Evolutionary conservation across 2,113 vertebrate genomes (phyloP).

Genomic region (Malurus alboscapulatus): DNA sequence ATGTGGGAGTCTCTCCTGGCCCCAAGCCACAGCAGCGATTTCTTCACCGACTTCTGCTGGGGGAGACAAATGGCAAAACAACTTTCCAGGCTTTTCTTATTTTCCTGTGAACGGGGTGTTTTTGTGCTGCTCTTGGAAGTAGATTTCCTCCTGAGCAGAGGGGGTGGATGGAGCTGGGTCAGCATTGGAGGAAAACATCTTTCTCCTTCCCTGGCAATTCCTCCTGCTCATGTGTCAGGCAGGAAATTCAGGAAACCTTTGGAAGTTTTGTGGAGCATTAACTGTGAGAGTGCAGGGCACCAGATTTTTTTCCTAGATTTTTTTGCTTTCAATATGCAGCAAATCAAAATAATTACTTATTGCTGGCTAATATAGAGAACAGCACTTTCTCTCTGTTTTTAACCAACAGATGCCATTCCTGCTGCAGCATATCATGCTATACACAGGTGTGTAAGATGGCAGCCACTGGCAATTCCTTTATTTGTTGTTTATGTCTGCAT

Average conservation of each 20-base stretch:
- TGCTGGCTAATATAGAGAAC: not conserved
- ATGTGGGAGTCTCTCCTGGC: not conserved
- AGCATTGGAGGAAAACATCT: not conserved
- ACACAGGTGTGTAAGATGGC: not conserved
- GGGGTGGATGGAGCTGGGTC: not conserved
- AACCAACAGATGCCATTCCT: not conserved
- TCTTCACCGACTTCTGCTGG: not conserved
- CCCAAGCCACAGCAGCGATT: not conserved
- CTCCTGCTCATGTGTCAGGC: not conserved
- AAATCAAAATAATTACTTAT: not conserved
- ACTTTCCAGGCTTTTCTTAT: not conserved
- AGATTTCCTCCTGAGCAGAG: not conserved
- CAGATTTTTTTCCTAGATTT: not conserved
- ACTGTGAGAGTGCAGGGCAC: not conserved
- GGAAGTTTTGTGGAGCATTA: not conserved
- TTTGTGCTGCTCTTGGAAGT: not conserved
- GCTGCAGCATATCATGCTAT: not conserved
- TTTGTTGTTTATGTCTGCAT: not conserved
- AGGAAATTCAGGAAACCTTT: constrained; percentile 48
- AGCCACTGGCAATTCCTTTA: not conserved
- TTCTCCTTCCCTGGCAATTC: not conserved
- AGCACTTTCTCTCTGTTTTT: not conserved
- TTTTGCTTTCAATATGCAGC: not conserved
- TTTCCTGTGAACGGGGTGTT: not conserved
- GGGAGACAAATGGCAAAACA: not conserved